These are phyloP conservation scores for Scolopax rusticola DNA, from an alignment of 2,797 vertebrate species.

Conservation along the genomic window DNA sequence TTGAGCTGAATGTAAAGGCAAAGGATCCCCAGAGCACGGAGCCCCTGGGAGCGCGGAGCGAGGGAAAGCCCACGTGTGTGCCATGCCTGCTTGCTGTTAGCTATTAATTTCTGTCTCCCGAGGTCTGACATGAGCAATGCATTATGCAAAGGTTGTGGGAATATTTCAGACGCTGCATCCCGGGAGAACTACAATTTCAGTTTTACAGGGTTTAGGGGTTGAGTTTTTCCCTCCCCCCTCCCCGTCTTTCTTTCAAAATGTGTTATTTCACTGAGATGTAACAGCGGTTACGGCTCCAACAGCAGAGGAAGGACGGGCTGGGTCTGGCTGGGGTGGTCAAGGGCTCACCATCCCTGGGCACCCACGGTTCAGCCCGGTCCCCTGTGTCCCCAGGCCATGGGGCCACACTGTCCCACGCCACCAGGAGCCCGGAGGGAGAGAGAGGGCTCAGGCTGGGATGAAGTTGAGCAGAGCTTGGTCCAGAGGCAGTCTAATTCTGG, in stretches of 20 bases:
- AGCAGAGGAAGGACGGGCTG: accelerated
- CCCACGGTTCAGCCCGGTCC: accelerated
- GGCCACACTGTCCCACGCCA: neutral
- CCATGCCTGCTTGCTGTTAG: conserved; percentile 70
- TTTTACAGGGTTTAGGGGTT: conserved; percentile 42
- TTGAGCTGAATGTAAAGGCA: conserved; percentile 46
- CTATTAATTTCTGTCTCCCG: conserved; percentile 53
- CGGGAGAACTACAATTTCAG: conserved; percentile 62
- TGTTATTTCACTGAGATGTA: conserved; percentile 27
- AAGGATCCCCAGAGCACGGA: neutral
- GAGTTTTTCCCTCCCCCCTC: neutral
- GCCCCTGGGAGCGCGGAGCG: neutral
- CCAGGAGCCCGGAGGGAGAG: neutral
- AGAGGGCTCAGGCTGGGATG: neutral
- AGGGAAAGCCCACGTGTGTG: conserved; percentile 66
- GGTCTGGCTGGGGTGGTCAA: neutral
- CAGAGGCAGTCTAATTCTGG: conserved; percentile 35
- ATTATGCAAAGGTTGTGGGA: conserved; percentile 59
- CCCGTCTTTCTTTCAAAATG: neutral
- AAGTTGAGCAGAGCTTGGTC: neutral
- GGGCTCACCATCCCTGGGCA: neutral
- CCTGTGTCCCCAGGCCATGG: accelerated
- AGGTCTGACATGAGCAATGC: conserved; percentile 51
- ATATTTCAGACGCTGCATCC: conserved; percentile 62
- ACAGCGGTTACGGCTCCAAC: neutral